Evolutionary conservation across 2,888 invertebrate species (phyloP).

Genomic region (Harpalus rufipes): DNA sequence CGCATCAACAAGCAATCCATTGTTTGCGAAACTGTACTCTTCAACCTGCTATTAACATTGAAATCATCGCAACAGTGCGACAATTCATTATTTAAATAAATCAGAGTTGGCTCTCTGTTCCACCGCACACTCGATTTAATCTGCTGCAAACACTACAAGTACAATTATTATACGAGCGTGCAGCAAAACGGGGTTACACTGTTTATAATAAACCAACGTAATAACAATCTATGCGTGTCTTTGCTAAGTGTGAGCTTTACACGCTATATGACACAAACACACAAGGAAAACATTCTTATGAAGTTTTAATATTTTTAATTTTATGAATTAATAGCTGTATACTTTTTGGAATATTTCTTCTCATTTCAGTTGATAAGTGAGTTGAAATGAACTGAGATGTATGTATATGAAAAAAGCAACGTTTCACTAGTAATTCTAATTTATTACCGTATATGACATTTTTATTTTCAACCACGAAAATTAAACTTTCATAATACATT

Average conservation of each 20-base stretch:
- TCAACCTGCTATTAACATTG: not conserved
- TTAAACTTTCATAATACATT: too few relatives aligned
- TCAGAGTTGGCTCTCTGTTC: conserved; percentile 11
- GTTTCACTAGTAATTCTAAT: too few relatives aligned
- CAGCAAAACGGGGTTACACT: conserved; percentile 32
- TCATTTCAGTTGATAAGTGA: too few relatives aligned
- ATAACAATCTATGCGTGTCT: conserved; percentile 26
- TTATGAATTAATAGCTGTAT: too few relatives aligned
- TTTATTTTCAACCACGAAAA: too few relatives aligned
- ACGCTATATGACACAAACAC: not conserved
- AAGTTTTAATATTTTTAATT: not conserved
- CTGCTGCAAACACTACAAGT: conserved; percentile 15
- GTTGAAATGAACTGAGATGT: too few relatives aligned
- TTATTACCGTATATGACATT: too few relatives aligned
- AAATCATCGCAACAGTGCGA: conserved; percentile 2
- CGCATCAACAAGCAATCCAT: conserved; percentile 7
- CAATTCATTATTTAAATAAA: conserved; percentile 40
- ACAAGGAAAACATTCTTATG: not conserved
- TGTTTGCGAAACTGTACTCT: not conserved
- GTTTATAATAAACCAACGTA: conserved; percentile 35
- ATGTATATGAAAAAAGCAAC: too few relatives aligned
- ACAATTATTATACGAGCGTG: conserved; percentile 32
- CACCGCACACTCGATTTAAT: conserved; percentile 27
- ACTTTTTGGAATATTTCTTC: too few relatives aligned
- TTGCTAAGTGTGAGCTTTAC: not conserved